phyloP scores from a whole-genome alignment of 2,797 vertebrate genomes.

The Hippopotamyrus pictus region DNA sequence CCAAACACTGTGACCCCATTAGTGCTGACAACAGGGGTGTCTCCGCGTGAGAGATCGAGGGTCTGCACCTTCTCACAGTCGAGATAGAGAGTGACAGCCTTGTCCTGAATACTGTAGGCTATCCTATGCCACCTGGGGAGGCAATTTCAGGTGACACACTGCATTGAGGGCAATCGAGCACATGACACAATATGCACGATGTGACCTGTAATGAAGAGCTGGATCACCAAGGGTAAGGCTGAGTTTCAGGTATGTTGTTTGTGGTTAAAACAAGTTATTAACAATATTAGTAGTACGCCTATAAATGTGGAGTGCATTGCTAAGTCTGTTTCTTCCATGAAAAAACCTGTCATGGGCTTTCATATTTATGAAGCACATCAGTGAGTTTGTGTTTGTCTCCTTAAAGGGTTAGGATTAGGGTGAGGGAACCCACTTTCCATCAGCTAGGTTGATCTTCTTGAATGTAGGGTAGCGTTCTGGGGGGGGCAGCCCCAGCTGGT shows the following conservation, averaged over 20 bases:
- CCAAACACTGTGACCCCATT: conserved; percentile 76
- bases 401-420: background rate
- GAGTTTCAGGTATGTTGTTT: background rate
- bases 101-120: conserved; percentile 70
- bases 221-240: background rate
- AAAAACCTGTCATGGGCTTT: background rate
- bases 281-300: background rate
- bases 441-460: conserved; percentile 71
- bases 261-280: background rate
- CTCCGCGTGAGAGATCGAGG: conserved; percentile 57
- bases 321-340: background rate
- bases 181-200: background rate
- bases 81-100: conserved; percentile 66
- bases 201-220: background rate
- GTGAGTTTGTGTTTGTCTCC: background rate
- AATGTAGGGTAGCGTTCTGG: conserved; percentile 71
- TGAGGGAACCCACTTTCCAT: conserved; percentile 73
- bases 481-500: conserved; percentile 63
- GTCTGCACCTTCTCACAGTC: conserved; percentile 71
- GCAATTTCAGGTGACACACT: background rate
- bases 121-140: conserved; percentile 82
- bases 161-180: background rate
- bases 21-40: conserved; percentile 62
- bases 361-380: background rate
- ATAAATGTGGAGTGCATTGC: background rate